These are phyloP conservation scores for Elmis aenea DNA, from an alignment of 2,888 invertebrate species.

Conservation along the genomic window DNA sequence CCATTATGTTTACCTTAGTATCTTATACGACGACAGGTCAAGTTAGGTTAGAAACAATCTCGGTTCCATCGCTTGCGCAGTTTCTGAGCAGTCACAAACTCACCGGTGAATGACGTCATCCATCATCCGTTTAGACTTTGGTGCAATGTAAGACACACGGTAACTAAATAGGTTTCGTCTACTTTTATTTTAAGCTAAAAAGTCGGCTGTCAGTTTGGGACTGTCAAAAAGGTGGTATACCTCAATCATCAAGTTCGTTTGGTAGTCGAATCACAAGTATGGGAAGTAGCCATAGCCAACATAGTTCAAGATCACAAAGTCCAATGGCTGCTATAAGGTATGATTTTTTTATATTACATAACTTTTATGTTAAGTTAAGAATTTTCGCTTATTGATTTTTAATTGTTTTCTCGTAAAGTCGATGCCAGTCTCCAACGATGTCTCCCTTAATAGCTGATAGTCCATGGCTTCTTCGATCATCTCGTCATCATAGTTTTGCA, in stretches of 20 bases:
- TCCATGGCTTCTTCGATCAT: conserved; percentile 34
- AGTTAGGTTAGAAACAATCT: no score
- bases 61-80: no score
- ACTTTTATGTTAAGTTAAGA: conserved; percentile 27
- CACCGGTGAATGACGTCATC: no score
- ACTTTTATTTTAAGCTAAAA: conserved; percentile 32
- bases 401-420: conserved; percentile 40
- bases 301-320: conserved; percentile 48
- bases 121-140: no score
- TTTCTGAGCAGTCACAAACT: no score
- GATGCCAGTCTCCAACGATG: conserved; percentile 48
- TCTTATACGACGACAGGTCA: no score
- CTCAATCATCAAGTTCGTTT: conserved; percentile 33
- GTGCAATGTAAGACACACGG: not conserved
- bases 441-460: conserved; percentile 32
- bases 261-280: conserved; percentile 31
- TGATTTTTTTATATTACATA: conserved; percentile 26
- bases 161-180: not conserved
- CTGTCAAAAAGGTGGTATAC: conserved; percentile 25
- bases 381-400: conserved; percentile 6
- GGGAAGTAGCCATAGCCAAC: conserved; percentile 27
- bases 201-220: conserved; percentile 40
- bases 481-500: conserved; percentile 33
- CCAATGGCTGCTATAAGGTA: conserved; percentile 52
- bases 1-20: no score